These are phyloP conservation scores for Spilosoma lubricipeda DNA, from an alignment of 2,888 invertebrate genomes.

Conservation along the genomic window DNA sequence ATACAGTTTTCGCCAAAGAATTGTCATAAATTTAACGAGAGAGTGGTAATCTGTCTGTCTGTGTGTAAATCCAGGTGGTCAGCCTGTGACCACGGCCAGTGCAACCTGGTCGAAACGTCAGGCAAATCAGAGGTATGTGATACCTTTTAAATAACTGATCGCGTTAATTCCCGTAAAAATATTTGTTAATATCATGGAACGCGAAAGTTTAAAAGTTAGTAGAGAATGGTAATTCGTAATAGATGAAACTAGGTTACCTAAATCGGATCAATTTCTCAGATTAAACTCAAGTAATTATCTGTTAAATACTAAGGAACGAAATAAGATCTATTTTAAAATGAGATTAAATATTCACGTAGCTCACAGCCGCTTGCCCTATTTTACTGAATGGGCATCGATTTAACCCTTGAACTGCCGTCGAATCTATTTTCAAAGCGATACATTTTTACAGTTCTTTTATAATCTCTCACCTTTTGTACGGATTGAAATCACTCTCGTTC, in stretches of 20 bases:
- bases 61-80: no score
- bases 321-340: background rate
- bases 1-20: background rate
- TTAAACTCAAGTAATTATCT: background rate
- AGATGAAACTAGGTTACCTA: background rate
- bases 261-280: background rate
- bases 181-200: no score
- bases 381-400: conserved; percentile 42
- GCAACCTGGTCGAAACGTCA: no score
- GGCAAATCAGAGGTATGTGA: no score
- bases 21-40: background rate
- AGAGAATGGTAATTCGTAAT: background rate
- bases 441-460: conserved; percentile 7
- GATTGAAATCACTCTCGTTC: background rate
- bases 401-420: conserved; percentile 16
- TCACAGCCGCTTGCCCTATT: conserved; percentile 38
- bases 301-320: background rate
- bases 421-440: conserved; percentile 16
- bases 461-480: background rate
- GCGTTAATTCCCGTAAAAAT: no score
- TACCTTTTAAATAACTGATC: no score
- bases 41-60: background rate
- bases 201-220: no score
- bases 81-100: no score
- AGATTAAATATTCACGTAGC: background rate